Conservation (phyloP, 2,797 vertebrate genomes). For the Takifugu rubripes region DNA sequence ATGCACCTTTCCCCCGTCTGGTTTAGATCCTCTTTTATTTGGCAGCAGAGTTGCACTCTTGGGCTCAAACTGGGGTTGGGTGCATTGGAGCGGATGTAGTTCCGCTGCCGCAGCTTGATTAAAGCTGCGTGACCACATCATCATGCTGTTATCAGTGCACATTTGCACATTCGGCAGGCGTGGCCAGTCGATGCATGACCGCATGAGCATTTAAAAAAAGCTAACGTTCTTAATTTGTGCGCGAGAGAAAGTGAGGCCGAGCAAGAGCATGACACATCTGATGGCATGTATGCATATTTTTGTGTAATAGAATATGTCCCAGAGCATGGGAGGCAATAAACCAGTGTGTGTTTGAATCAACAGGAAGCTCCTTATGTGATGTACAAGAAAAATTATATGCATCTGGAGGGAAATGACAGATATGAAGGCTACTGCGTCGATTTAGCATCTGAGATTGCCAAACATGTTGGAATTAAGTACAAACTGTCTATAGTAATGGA, state of each 20-base stretch:
- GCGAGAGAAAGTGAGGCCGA: conserved; percentile 8
- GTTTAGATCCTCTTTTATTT: conserved; percentile 7
- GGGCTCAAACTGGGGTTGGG: conserved; percentile 45
- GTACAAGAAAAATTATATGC: conserved; percentile 99
- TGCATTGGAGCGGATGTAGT: conserved; percentile 63
- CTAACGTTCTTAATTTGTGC: conserved; percentile 7
- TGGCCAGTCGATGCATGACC: conserved; percentile 64
- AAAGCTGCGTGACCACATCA: conserved; percentile 48
- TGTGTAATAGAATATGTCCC: conserved; percentile 49
- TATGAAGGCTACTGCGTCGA: conserved; percentile 99
- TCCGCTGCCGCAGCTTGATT: conserved; percentile 62
- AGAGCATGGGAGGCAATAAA: conserved; percentile 72
- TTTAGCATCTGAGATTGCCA: conserved; percentile 99
- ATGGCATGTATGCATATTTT: conserved; percentile 60
- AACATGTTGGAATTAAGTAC: conserved; percentile 99
- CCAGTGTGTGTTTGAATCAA: conserved; percentile 83
- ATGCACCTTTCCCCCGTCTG: neutral
- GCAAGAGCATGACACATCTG: conserved; percentile 30
- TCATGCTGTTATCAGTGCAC: conserved; percentile 63
- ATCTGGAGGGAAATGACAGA: conserved; percentile 98
- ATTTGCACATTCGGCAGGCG: conserved; percentile 60
- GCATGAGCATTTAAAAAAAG: conserved; percentile 48
- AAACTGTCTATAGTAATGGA: conserved; percentile 99
- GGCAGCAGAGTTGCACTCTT: conserved; percentile 22
- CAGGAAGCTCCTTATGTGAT: conserved; percentile 99